Base-by-base conservation (phyloP, 2,113 vertebrate genomes). In the Scalopus aquaticus region DNA sequence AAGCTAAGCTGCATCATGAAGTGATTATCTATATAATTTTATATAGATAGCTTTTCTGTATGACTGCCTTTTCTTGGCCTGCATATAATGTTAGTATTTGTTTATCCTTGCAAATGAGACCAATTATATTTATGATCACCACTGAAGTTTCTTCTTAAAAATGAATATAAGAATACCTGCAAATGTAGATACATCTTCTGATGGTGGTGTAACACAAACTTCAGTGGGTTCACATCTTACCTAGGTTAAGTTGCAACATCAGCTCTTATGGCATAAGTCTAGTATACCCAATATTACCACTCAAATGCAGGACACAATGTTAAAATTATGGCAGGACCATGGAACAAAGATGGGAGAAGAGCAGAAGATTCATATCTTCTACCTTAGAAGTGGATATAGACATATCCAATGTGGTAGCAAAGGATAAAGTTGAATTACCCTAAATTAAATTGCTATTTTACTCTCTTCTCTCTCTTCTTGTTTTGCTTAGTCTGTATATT, bases 31-130 rank as follows among this genome's bases (percentile, higher is more conserved):
- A n/a, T 22, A 37, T 82, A 26, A 15, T 70, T 16, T 30, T 74
- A 32, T 37, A 84, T 9, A 51, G 17, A 85, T 20, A 44, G 22
- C 3, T 73, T 94, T 81, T 32, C n/a, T 49, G 3, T 26, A 77
- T 44, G 62, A 67, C 3, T 49, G 44, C 22, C 9, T 39, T n/a
- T 64, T 70, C 35, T 20, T 74, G 26, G 22, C 56, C 3, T 70
- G 67, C 4, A 49, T 46, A n/a, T 7, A 79, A 83, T 46, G 79
- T 89, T 87, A 70, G 60, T 74, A 67, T 70, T 39, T 42, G 6
- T 72, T 91, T 89, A 89, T 73, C 12, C 91, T 24, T 49, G 16
- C 37, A 56, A 95, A 89, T 82, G 16, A 86, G n/a, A 26, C n/a
- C 54, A 73, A 96, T 93, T 67, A 91, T 37, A 64, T 28, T 96